Percentiles rank a stretch among this genome's conserved stretches.
Evolutionary conservation across 1,140 invertebrate genomes (phyloP).

Genomic region (Zaprionus africanus): DNA sequence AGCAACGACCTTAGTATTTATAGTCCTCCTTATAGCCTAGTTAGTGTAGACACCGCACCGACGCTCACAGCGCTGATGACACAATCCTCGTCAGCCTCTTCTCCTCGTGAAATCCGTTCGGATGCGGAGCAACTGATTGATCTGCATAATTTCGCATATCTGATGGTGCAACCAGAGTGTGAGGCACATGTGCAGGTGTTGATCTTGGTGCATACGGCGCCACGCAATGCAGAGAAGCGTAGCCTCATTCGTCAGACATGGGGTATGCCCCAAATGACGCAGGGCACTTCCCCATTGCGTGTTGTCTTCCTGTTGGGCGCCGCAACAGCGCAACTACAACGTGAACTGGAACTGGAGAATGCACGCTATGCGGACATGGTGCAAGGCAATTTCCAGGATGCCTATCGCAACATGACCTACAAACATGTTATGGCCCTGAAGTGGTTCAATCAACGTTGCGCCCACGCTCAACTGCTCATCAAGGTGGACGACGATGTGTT

Average conservation of each 20-base stretch:
- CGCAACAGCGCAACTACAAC: constrained; percentile 74
- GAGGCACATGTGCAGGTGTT: constrained; percentile 84
- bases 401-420: constrained; percentile 93
- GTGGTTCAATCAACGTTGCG: constrained; percentile 90
- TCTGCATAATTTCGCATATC: constrained; percentile 86
- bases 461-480: constrained; percentile 89
- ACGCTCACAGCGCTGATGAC: neutral
- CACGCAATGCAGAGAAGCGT: constrained; percentile 87
- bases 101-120: neutral
- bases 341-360: constrained; percentile 87
- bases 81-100: neutral
- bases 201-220: constrained; percentile 89
- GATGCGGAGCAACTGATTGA: constrained; percentile 86
- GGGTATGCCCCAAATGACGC: constrained; percentile 84
- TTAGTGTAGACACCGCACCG: constrained; percentile 57
- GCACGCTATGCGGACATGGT: constrained; percentile 88
- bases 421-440: constrained; percentile 94
- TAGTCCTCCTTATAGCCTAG: constrained; percentile 53
- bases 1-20: constrained; percentile 39
- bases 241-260: constrained; percentile 88
- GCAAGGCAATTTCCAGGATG: constrained; percentile 91
- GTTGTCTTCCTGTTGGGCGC: constrained; percentile 90
- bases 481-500: constrained; percentile 93
- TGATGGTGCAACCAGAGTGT: constrained; percentile 86
- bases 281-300: constrained; percentile 78